Evolutionary conservation across 2,888 invertebrate genomes (phyloP).

Genomic region (Agrotis exclamationis): DNA sequence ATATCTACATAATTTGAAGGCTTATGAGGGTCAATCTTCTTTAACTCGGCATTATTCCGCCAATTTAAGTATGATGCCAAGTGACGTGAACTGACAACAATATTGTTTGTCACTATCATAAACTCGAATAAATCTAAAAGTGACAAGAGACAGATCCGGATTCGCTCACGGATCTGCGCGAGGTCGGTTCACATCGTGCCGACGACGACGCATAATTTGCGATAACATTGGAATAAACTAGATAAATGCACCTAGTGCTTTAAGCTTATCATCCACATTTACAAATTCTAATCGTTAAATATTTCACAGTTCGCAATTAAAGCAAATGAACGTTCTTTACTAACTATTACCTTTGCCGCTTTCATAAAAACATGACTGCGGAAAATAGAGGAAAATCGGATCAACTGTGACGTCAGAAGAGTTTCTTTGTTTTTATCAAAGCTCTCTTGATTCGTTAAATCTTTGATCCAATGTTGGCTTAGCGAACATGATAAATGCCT

Average conservation of each 20-base stretch:
- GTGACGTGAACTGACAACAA: constrained; percentile 43
- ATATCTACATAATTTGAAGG: constrained; percentile 11
- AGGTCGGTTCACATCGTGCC: constrained; percentile 73
- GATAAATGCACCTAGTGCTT: constrained; percentile 59
- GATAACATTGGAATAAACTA: constrained; percentile 64
- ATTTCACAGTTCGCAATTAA: constrained; percentile 49
- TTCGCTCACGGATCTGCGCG: constrained; percentile 74
- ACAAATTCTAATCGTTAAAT: constrained; percentile 49
- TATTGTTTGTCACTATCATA: constrained; percentile 54
- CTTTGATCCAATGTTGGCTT: constrained; percentile 40
- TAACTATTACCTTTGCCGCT: constrained; percentile 15
- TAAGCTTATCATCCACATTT: constrained; percentile 48
- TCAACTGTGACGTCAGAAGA: constrained; percentile 36
- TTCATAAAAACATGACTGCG: constrained; percentile 44
- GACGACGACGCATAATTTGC: constrained; percentile 62
- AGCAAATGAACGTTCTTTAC: constrained; percentile 45
- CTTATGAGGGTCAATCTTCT: constrained; percentile 23
- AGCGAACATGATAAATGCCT: constrained; percentile 33
- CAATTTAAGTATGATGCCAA: constrained; percentile 37
- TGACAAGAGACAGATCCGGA: constrained; percentile 71
- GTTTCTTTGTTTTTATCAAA: constrained; percentile 42
- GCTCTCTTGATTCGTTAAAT: constrained; percentile 42
- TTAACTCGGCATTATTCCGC: constrained; percentile 24
- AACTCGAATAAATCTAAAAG: constrained; percentile 59
- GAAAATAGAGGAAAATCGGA: constrained; percentile 33